Base-by-base conservation (phyloP, 2,888 invertebrate genomes). In the Andrena trimmerana region DNA sequence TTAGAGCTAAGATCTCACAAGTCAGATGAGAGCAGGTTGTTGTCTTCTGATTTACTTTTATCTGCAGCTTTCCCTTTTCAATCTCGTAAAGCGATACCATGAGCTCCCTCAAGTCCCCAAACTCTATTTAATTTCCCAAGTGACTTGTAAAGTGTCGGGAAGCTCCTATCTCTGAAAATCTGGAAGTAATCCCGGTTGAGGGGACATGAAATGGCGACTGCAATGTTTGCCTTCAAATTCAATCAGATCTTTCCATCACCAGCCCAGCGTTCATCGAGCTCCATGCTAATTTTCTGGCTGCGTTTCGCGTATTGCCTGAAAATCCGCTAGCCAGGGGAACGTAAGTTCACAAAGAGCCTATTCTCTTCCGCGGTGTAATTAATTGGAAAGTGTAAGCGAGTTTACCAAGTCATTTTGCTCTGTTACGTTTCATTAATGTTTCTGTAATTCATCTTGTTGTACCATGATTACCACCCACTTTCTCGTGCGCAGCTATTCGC, bases 361-460 rank as follows among this genome's bases (percentile, higher is more conserved):
- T 50, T 54, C 62, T 63, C 33, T 68, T 63, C 59, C 63, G 66
- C n/a, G 66, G 29, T 31, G 36, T 27, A 36, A 69, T 59, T 67
- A 83, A 83, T 76, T 83, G 65, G 82, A 83, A 77, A 81, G 60
- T 50, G 7, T 0, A n/a, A 10, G 16, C 13, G 16, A 52, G 31
- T 36, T 50, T 20, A 8, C n/a, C 20, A 13, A 74, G 50, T 73
- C 60, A 62, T 73, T 83, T 82, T 31, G 42, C 50, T 31, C 62
- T 68, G 78, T 81, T 74, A 52, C 59, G 67, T 81, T 75, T 76
- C 54, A 66, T 72, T 62, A 54, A 77, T 65, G 73, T 59, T 59
- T 71, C 54, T 66, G 68, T 33, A 78, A 81, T 83, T 73, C 54
- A 70, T 73, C 60, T 63, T 42, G 57, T 42, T 48, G 59, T 50